phyloP scores from a whole-genome alignment of 2,113 vertebrate species.

The Tauraco erythrolophus region DNA sequence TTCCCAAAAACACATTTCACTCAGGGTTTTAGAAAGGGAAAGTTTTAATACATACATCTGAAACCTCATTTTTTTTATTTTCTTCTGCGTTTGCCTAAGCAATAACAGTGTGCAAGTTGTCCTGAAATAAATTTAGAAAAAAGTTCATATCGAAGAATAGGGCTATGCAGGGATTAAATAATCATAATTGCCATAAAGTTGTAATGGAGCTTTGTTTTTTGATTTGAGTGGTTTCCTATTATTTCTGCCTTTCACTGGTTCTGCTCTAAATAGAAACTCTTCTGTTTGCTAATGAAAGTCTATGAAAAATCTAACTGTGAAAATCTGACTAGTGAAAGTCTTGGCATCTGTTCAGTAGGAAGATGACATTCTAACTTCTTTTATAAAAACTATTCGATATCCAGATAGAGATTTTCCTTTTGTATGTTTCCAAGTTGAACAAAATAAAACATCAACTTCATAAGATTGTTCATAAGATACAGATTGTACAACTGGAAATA shows the following conservation, averaged over 20 bases:
- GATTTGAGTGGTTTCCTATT: background rate
- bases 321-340: background rate
- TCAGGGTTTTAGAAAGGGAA: background rate
- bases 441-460: background rate
- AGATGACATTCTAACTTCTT: background rate
- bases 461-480: background rate
- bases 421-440: background rate
- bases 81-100: background rate
- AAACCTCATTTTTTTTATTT: background rate
- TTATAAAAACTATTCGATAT: background rate
- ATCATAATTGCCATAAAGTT: background rate
- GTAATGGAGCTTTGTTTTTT: conserved; percentile 4
- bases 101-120: background rate
- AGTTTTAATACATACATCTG: background rate
- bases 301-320: background rate
- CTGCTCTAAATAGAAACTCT: conserved; percentile 10
- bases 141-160: background rate
- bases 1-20: background rate
- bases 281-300: conserved; percentile 16
- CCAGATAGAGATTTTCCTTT: background rate
- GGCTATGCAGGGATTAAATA: background rate
- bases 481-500: background rate
- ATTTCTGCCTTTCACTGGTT: background rate
- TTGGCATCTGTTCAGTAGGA: background rate
- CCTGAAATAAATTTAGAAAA: background rate